Percentiles rank a stretch among this genome's conserved stretches.
These are phyloP conservation scores for Alaudala cheleensis DNA, from an alignment of 2,113 vertebrate species.

Conservation along the genomic window DNA sequence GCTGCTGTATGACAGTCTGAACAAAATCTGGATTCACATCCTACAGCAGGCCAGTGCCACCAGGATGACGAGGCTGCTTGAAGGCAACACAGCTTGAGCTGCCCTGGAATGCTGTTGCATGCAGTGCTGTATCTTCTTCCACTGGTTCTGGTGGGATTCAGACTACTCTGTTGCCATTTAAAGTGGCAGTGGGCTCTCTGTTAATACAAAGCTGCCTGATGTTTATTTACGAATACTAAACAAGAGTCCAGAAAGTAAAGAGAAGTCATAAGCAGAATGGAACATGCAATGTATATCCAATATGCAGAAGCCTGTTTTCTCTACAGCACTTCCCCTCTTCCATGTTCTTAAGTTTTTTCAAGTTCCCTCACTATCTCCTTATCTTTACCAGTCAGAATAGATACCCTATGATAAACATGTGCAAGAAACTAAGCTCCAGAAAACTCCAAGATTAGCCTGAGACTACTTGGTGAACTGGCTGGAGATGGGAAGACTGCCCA, in stretches of 20 bases:
- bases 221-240: neutral
- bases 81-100: neutral
- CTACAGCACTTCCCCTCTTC: neutral
- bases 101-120: neutral
- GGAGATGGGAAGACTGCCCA: conserved; percentile 46
- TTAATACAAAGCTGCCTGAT: neutral
- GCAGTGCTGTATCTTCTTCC: neutral
- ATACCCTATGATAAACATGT: neutral
- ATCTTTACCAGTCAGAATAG: conserved; percentile 11
- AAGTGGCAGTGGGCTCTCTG: neutral
- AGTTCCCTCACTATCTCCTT: neutral
- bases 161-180: neutral
- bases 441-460: conserved; percentile 10
- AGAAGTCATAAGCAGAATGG: neutral
- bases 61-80: neutral
- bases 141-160: neutral
- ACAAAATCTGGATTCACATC: neutral
- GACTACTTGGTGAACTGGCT: conserved; percentile 41
- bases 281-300: neutral
- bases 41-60: neutral
- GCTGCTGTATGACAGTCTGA: neutral
- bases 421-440: conserved; percentile 27
- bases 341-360: neutral
- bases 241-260: neutral
- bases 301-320: neutral